Base-by-base conservation (phyloP, 37 sponge, comb jelly and placozoan genomes). In the Theonella swinhoei region DNA sequence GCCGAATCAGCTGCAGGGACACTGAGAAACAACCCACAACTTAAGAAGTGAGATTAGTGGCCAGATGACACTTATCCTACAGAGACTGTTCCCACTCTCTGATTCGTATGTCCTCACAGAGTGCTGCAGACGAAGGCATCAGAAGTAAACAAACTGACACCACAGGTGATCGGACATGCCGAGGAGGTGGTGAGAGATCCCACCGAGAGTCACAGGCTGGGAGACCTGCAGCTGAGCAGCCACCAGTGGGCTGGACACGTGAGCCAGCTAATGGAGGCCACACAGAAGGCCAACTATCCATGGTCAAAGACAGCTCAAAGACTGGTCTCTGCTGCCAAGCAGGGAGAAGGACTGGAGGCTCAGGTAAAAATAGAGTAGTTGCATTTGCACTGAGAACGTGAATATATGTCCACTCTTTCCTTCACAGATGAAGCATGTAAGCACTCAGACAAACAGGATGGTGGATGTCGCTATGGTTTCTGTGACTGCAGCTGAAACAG, bases 271-370 rank as follows among this genome's bases (percentile, higher is more conserved):
- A 59, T 89, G 23, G 79, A 89, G 35, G 89, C 89, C 29, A 77
- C 84, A 34, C 89, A 89, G 66, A 43, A 78, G 42, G 87, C 87
- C 30, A 85, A 80, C 79, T 80, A 67, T 14, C 93, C 93, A 11
- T 93, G 93, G 93, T 88, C 92, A 8, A 78, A 32, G 81, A 79
- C 80, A 43, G 88, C 92, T 32, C 70, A 84, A 69, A 63, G 77
- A 43, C 64, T 92, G 30, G 80, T 84, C 4, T 42, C 39, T 24
- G 88, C 92, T 14, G 88, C 92, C 39, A 68, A 78, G 59, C 75
- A 54, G 11, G 67, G 79, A 30, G 43, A 68, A 25, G 85, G 80
- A 29, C 59, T 92, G 33, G 61, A 88, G 26, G 39, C 58, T 14
- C 88, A 92, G 77, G 92, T 92, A 29, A 17, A 65, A 3, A 19